Base-by-base conservation (phyloP, 2,888 invertebrate species). In the Argyra leucocephala region DNA sequence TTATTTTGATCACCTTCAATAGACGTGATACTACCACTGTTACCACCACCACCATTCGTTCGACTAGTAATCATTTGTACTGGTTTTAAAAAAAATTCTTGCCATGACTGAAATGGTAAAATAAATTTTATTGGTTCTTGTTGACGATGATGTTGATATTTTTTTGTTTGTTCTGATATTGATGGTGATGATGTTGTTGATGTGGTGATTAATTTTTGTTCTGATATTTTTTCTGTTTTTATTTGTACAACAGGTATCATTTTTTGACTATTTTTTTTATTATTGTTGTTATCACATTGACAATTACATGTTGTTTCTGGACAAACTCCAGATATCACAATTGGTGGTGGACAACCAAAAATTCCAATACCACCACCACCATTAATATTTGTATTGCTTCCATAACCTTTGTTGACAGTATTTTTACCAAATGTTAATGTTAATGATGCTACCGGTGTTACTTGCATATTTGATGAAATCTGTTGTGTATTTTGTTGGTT, bases 271-370 rank as follows among this genome's bases (percentile, higher is more conserved):
- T 31, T 31, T 7, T 31, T 31, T 7, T 31, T 31, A 31, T 48
- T 48, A n/a, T 48, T 48, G 18, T 48, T 48, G 6, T 48, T 48
- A 48, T 48, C 48, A 48, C 48, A 48, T 48, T 15, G 48, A 48
- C 48, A 48, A 48, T 48, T 48, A 48, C 48, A 48, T 48, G 48
- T 48, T 48, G 48, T 5, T 48, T 48, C 48, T 48, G 48, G 48
- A 15, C 48, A 48, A 15, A 48, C n/a, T 18, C 48, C 48, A 12
- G 48, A 48, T 48, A 48, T 48, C 5, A 48, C 48, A 48, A 48
- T 48, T 48, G 48, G 48, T 18, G 48, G 48, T 48, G 48, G 48
- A 18, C 48, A 48, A 48, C 48, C 48, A 18, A 48, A 48, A 12
- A 48, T 18, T 48, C 48, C 48, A 48, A n/a, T 3, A 48, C n/a